Conservation (phyloP, 1,140 invertebrate species). For the Bombus cullumanus region DNA sequence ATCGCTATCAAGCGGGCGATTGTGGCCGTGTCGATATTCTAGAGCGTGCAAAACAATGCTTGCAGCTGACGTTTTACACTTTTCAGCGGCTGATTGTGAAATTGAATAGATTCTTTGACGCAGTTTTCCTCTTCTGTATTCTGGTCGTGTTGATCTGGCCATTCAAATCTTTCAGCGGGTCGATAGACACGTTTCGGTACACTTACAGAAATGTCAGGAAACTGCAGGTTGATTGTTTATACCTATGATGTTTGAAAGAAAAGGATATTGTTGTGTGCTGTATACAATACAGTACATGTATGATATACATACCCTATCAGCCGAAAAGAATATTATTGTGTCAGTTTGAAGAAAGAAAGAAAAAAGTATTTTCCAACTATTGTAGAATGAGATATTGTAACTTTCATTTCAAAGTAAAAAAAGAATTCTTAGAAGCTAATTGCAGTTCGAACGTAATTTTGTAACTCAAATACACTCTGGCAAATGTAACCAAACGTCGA, state of each 20-base stretch:
- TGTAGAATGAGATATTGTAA: too few relatives aligned
- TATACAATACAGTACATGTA: neutral
- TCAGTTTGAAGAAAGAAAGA: neutral
- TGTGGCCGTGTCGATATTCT: constrained; percentile 64
- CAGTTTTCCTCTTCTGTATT: constrained; percentile 39
- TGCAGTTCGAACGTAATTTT: too few relatives aligned
- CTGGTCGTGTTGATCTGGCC: constrained; percentile 22
- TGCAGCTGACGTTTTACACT: constrained; percentile 73
- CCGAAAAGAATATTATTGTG: neutral
- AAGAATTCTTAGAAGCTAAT: neutral
- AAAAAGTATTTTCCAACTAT: neutral
- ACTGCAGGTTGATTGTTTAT: neutral
- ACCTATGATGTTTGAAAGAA: neutral
- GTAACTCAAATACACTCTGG: too few relatives aligned
- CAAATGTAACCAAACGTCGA: too few relatives aligned
- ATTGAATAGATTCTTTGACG: constrained; percentile 48
- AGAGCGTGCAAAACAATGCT: constrained; percentile 33
- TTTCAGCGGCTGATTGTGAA: constrained; percentile 56
- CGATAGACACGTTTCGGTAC: neutral
- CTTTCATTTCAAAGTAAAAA: neutral
- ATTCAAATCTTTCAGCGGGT: neutral
- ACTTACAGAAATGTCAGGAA: neutral
- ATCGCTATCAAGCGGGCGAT: neutral
- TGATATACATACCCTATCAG: neutral
- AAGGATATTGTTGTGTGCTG: neutral